Evolutionary conservation across 2,113 vertebrate genomes (phyloP), one percentile per base, ranked within the genome.

Genomic region (Aegotheles bennettii): DNA sequence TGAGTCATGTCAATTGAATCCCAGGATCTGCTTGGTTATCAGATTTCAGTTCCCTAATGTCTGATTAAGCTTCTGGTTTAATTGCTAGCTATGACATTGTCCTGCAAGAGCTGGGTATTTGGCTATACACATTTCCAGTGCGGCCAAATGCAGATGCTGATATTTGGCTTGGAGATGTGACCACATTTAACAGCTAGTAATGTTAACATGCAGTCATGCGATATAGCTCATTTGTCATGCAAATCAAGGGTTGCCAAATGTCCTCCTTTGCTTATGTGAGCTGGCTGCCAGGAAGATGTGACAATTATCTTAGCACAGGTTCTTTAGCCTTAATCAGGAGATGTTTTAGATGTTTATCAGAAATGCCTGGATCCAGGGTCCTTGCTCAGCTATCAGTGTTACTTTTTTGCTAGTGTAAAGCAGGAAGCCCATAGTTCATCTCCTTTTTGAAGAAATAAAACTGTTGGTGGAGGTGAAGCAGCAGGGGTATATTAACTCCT

Each of bases 131-230:
- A 25, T 8, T 86, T 86, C 33, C 63, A 77, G 35, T 35, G 64
- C 5, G 13, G 71, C 38, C 82, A 91, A 69, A 43, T 65, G 45
- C 78, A 86, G 54, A 70, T 65, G 53, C n/a, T 77, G 25, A 29
- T 94, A 51, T 86, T 94, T 95, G 67, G 13, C 59, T 94, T 90
- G 90, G 71, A 82, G 23, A 47, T 28, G 14, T 43, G 47, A 51
- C 68, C 31, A 51, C 59, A n/a, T 68, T 68, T 43, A 80, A 47
- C 54, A 87, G 50, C 35, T 45, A 59, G 35, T 13, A 74, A 21
- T 70, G 78, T 83, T 53, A 92, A 79, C 35, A 48, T 36, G 20
- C 31, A 75, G 53, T 21, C 65, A 26, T 38, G n/a, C 5, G 0
- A 33, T 56, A 51, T 10, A 74, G 6, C 20, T 87, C 33, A 38